Percentiles rank a stretch among this genome's conserved stretches.
Evolutionary conservation across 1,140 invertebrate genomes (phyloP).

Genomic region (Drosophila pandora): DNA sequence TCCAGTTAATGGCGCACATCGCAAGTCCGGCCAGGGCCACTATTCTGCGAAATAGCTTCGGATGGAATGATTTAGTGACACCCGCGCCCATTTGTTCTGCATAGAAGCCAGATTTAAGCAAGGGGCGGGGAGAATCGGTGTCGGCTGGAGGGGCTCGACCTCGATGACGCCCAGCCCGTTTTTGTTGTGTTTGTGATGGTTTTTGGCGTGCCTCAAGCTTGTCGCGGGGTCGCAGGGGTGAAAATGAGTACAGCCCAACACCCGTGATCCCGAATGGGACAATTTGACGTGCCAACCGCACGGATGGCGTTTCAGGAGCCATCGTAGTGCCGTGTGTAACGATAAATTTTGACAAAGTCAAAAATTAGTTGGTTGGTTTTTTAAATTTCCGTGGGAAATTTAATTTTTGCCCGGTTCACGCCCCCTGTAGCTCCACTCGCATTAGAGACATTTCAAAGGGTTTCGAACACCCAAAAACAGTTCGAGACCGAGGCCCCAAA

Average conservation of each 20-base stretch:
- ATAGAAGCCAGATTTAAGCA: constrained; percentile 40
- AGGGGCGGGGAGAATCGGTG: constrained; percentile 40
- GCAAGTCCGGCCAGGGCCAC: constrained; percentile 22
- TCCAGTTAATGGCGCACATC: constrained; percentile 43
- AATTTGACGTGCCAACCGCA: constrained; percentile 69
- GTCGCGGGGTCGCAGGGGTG: constrained; percentile 32
- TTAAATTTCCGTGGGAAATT: constrained; percentile 44
- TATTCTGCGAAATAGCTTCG: constrained; percentile 14
- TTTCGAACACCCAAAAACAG: constrained; percentile 1
- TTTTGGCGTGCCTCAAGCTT: constrained; percentile 69
- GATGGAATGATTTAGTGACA: constrained; percentile 19
- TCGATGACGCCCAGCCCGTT: constrained; percentile 49
- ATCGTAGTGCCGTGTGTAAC: constrained; percentile 60
- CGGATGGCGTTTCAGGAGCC: constrained; percentile 66
- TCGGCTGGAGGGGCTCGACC: constrained; percentile 45
- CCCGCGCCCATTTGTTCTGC: constrained; percentile 62
- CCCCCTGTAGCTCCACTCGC: constrained; percentile 42
- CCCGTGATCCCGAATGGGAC: constrained; percentile 14
- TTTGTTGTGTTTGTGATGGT: not conserved
- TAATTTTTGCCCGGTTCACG: constrained; percentile 41
- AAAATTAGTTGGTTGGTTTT: constrained; percentile 32
- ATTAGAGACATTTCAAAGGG: constrained; percentile 25
- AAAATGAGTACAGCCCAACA: constrained; percentile 27
- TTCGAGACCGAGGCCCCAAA: constrained; percentile 6
- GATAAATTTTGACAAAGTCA: constrained; percentile 32